Percentiles rank a stretch among this genome's conserved stretches.
Evolutionary conservation across 1,140 invertebrate species (phyloP).

Genomic region (Magallana gigas): DNA sequence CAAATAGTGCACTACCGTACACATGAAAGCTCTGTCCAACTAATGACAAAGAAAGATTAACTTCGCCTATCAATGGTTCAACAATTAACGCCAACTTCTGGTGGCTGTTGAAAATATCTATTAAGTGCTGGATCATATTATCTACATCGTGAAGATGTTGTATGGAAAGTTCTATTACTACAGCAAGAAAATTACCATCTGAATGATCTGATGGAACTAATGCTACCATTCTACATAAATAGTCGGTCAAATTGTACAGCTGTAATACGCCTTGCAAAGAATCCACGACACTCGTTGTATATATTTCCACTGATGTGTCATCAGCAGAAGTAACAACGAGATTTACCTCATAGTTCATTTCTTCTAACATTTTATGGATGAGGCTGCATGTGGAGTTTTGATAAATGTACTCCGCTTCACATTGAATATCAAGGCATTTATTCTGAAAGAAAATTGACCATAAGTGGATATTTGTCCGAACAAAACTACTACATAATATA

Average conservation of each 20-base stretch:
- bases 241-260: not conserved
- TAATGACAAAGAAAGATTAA: not conserved
- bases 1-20: not conserved
- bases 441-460: not conserved
- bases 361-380: not conserved
- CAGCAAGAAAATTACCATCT: not conserved
- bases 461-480: not conserved
- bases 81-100: not conserved
- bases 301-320: not conserved
- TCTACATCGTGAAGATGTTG: not conserved
- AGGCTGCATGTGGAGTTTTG: not conserved
- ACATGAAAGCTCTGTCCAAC: conserved; percentile 10
- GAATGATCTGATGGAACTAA: not conserved
- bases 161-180: not conserved
- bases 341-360: not conserved
- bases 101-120: not conserved
- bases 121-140: not conserved
- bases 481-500: too few relatives aligned
- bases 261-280: not conserved
- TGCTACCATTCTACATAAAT: not conserved
- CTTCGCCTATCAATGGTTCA: not conserved
- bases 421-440: not conserved
- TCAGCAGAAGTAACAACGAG: not conserved
- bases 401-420: not conserved
- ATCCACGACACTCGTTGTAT: not conserved